Conservation (phyloP, 2,797 vertebrate genomes). For the Manis crassicaudata region DNA sequence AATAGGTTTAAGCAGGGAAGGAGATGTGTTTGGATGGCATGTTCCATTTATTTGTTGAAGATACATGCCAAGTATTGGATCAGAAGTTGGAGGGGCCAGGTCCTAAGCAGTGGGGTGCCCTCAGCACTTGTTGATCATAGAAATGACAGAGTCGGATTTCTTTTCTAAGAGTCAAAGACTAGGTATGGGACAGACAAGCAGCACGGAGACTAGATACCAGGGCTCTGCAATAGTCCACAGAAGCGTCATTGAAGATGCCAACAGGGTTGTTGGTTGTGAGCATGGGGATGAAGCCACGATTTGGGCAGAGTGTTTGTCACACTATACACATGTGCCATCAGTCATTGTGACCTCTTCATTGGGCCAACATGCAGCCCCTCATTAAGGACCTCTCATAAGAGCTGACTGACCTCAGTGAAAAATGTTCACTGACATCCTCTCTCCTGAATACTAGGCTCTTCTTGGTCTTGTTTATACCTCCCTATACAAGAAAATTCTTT, state of each 20-base stretch:
- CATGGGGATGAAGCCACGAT: background rate
- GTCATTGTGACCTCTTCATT: background rate
- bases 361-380: background rate
- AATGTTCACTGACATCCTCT: background rate
- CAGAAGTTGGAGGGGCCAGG: background rate
- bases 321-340: accelerated
- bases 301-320: background rate
- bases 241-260: background rate
- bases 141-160: background rate
- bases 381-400: background rate
- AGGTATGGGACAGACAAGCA: background rate
- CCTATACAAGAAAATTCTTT: background rate
- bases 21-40: background rate
- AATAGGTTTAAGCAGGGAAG: background rate
- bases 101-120: background rate
- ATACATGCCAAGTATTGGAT: background rate
- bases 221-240: background rate
- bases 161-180: background rate
- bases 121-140: background rate
- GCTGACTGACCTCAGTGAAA: background rate
- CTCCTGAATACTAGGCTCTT: background rate
- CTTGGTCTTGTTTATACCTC: background rate
- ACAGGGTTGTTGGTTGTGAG: background rate
- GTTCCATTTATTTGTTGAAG: background rate
- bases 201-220: too few species aligned